Evolutionary conservation across 1,140 invertebrate genomes (phyloP).

Genomic region (Drosophila kanapiae): DNA sequence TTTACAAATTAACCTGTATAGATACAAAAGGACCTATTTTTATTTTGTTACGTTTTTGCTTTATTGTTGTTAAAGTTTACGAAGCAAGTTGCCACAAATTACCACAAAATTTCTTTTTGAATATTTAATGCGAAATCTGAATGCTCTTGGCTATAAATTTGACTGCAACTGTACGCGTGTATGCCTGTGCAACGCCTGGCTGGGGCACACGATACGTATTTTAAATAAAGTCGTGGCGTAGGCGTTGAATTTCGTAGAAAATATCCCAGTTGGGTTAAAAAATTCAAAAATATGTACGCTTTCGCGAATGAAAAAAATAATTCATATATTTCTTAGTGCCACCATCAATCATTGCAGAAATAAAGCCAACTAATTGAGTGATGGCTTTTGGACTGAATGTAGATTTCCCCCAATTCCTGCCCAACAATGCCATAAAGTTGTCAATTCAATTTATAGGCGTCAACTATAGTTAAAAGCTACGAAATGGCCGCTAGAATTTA

Average conservation of each 20-base stretch:
- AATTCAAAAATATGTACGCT: neutral
- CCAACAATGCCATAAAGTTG: slow-evolving; percentile 22
- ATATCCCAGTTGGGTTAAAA: slow-evolving; percentile 1
- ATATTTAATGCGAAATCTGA: neutral
- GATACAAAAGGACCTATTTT: no score
- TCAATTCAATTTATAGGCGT: slow-evolving; percentile 49
- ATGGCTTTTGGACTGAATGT: slow-evolving; percentile 31
- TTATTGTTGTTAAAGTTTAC: no score
- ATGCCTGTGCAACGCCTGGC: neutral
- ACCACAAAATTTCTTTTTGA: neutral
- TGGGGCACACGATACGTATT: neutral
- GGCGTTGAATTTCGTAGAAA: neutral
- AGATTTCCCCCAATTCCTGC: neutral
- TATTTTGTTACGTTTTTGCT: no score
- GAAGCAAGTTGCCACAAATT: no score
- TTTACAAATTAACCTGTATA: no score
- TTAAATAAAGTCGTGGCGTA: slow-evolving; percentile 5
- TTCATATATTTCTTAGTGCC: slow-evolving; percentile 19
- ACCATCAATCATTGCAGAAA: slow-evolving; percentile 28
- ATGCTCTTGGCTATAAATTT: neutral
- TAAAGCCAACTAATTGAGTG: slow-evolving; percentile 61
- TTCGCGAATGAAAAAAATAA: neutral
- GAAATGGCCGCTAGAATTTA: slow-evolving; percentile 12
- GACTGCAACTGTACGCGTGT: neutral
- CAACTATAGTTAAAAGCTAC: slow-evolving; percentile 32